Conservation (phyloP, 2,113 vertebrate genomes). For the Cercocebus atys region DNA sequence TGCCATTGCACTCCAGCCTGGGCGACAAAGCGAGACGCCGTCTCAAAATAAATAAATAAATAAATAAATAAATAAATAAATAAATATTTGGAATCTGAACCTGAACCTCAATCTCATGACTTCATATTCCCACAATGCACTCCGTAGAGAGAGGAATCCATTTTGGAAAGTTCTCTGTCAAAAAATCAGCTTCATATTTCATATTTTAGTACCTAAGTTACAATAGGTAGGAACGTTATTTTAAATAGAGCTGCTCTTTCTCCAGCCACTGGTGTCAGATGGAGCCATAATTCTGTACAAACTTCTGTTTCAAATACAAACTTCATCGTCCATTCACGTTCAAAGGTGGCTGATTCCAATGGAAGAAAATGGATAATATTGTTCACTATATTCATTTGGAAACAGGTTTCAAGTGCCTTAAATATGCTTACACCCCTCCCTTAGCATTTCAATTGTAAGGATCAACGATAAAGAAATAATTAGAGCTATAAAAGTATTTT, state of each 20-base stretch:
- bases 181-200: neutral
- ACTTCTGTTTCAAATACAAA: constrained; percentile 21
- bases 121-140: neutral
- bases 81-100: neutral
- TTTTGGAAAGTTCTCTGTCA: neutral
- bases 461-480: neutral
- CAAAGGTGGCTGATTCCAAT: neutral
- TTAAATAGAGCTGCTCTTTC: neutral
- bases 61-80: too few species aligned
- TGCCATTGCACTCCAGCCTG: too few species aligned
- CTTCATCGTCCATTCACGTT: neutral
- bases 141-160: neutral
- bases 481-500: neutral
- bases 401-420: neutral
- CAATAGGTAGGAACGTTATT: neutral
- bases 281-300: neutral
- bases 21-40: too few species aligned
- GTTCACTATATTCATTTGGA: neutral
- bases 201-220: constrained; percentile 21
- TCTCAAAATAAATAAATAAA: too few species aligned
- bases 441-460: neutral
- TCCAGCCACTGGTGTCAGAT: neutral
- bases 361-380: neutral
- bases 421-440: neutral
- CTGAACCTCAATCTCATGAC: neutral